Base-by-base conservation (phyloP, 2,113 vertebrate species). In the Meleagris gallopavo region DNA sequence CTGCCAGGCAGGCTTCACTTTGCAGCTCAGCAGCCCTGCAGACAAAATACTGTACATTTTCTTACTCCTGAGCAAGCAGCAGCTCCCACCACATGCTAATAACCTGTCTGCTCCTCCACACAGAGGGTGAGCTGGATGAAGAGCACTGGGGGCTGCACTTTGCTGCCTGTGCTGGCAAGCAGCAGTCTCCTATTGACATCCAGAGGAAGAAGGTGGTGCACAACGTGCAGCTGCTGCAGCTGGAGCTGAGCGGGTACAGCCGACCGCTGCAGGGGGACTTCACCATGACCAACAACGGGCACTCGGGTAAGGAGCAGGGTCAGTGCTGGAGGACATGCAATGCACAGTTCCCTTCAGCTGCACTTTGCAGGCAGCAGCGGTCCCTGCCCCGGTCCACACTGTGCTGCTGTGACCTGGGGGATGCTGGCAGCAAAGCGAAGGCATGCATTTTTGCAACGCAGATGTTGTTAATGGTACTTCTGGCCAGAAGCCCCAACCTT, bases 181-280 rank as follows among this genome's bases (percentile, higher is more conserved):
- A 88, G 22, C 99, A 99, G 86, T 99, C 99, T 1, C 99, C 99
- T 0, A 98, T 99, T 21, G 93, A 99, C 94, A 98, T 99, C 95
- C 98, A 98, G 98, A 96, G 95, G 74, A 98, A 92, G 20, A 97
- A 73, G 11, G 98, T 98, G 48, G 86, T 1, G 7, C 97, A 97
- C 96, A 98, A 98, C 81, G 96, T 97, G 0, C 34, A 55, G 41
- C 75, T 99, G 91, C 58, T 86, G 25, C 87, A 94, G 34, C 96
- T 99, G 91, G 93, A 97, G 57, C 95, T 99, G 64, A 90, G 2
- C 0, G 98, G 98, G 18, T 99, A 99, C 0, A 95, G 98, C 0
- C 79, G 74, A 9, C 98, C 97, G 12, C 15, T 82, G 74, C 75
- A 2, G 0, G 97, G 97, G 1, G 73, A 86, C 6, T 98, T 99